Evolutionary conservation across 2,797 vertebrate genomes (phyloP), one percentile per base, ranked within the genome.

Genomic region (Peromyscus aztecus): DNA sequence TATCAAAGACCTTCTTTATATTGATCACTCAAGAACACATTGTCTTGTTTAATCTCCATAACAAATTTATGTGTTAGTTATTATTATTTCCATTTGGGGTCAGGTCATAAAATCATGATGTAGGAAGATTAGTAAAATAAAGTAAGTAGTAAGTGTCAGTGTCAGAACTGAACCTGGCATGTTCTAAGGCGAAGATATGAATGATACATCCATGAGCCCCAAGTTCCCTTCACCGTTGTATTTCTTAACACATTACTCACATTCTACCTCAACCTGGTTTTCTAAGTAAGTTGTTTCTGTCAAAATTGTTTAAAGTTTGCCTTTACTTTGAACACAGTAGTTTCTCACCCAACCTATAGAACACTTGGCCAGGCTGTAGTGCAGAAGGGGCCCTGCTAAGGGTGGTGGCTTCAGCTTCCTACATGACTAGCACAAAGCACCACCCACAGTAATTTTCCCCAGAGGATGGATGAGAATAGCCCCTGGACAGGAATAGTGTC

Each of bases 81-180:
- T 85, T 92, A 61, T 71, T 55, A 83, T 57, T 57, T 43, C 21
- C 5, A 37, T 76, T 73, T 90, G 40, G 43, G 17, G 19, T 43
- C n/a, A 71, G 52, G 40, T 65, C 80, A 92, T 55, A 91, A 94
- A 88, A 80, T n/a, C 37, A 90, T 90, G 65, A 89, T 63, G 49
- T 52, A 94, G 52, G 59, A 71, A 94, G 10, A 10, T 24, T n/a
- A 52, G 43, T 63, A 37, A n/a, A 46, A 19, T 55, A 49, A 82
- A 43, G 59, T 84, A 91, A 43, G 65, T 55, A 80, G 57, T 65
- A 67, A 82, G 34, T 69, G 21, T 13, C 34, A 75, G 57, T 90
- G 29, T 43, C 34, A 86, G 75, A 65, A 75, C 7, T 40, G 37
- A 65, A 76, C 55, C 11, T 55, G 78, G 40, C 46, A 82, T 73